These are phyloP conservation scores for Latrodectus hesperus DNA, from an alignment of 2,888 invertebrate species.

Conservation along the genomic window DNA sequence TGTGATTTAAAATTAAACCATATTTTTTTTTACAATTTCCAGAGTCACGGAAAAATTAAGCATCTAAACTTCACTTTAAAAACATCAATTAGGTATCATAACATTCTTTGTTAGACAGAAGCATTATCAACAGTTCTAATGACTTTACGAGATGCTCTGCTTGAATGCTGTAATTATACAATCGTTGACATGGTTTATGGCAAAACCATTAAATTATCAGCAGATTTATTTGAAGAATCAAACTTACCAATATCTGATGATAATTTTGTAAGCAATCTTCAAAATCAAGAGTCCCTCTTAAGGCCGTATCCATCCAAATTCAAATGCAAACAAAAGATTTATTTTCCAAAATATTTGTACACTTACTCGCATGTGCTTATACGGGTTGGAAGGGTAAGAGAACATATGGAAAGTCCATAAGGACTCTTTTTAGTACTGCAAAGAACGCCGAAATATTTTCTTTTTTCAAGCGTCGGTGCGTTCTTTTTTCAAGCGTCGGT, in stretches of 20 bases:
- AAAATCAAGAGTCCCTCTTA: not conserved
- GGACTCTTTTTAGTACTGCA: not conserved
- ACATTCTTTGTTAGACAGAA: constrained; percentile 42
- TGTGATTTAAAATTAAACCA: constrained; percentile 1
- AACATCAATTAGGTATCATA: constrained; percentile 1
- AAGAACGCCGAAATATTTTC: not conserved
- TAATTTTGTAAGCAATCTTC: constrained; percentile 9
- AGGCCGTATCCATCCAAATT: not conserved
- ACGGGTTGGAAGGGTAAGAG: not conserved
- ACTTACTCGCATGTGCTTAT: not conserved
- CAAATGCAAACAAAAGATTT: not conserved
- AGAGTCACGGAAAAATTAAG: constrained; percentile 5
- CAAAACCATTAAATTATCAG: constrained; percentile 8
- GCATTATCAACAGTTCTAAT: constrained; percentile 49
- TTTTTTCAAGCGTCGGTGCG: too few relatives aligned
- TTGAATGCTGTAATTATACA: constrained; percentile 14
- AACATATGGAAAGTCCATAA: not conserved
- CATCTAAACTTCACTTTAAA: not conserved
- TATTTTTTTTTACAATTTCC: not conserved
- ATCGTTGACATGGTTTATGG: constrained; percentile 10
- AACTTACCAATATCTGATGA: not conserved
- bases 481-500: too few relatives aligned
- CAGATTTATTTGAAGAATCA: not conserved
- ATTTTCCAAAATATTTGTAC: not conserved
- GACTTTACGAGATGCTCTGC: constrained; percentile 34